Percentiles rank a stretch among this genome's conserved stretches.
These are phyloP conservation scores for Chelonus formosanus DNA, from an alignment of 2,888 invertebrate genomes.

Conservation along the genomic window DNA sequence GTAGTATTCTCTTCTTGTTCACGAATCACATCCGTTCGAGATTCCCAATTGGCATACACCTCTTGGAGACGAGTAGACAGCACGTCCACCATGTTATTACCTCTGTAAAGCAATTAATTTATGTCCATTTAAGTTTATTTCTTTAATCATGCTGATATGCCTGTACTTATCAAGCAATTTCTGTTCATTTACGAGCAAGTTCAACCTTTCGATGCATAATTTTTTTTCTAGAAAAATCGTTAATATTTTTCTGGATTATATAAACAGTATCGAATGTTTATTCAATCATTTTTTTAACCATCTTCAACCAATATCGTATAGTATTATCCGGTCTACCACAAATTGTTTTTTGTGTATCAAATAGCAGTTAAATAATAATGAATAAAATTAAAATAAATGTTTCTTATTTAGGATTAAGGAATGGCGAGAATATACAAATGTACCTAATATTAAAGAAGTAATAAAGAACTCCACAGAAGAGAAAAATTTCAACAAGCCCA, in stretches of 20 bases:
- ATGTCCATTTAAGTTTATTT: background rate
- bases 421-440: too few species aligned
- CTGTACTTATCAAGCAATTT: too few species aligned
- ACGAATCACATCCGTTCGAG: slow-evolving; percentile 58
- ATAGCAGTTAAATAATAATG: too few species aligned
- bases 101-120: slow-evolving; percentile 53
- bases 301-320: too few species aligned
- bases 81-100: slow-evolving; percentile 71
- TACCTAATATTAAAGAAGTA: slow-evolving; percentile 74
- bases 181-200: too few species aligned
- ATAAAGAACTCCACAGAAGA: slow-evolving; percentile 71
- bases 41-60: slow-evolving; percentile 67
- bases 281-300: background rate
- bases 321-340: too few species aligned
- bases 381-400: too few species aligned
- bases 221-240: background rate
- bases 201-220: too few species aligned
- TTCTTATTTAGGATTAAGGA: too few species aligned
- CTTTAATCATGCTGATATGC: background rate
- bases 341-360: too few species aligned
- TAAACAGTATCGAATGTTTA: slow-evolving; percentile 1
- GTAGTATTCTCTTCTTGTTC: slow-evolving; percentile 58
- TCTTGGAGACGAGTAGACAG: slow-evolving; percentile 69
- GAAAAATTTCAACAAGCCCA: slow-evolving; percentile 71
- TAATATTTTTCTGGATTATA: slow-evolving; percentile 1